Evolutionary conservation across 2,797 vertebrate species (phyloP).

Genomic region (Propithecus perrieri): DNA sequence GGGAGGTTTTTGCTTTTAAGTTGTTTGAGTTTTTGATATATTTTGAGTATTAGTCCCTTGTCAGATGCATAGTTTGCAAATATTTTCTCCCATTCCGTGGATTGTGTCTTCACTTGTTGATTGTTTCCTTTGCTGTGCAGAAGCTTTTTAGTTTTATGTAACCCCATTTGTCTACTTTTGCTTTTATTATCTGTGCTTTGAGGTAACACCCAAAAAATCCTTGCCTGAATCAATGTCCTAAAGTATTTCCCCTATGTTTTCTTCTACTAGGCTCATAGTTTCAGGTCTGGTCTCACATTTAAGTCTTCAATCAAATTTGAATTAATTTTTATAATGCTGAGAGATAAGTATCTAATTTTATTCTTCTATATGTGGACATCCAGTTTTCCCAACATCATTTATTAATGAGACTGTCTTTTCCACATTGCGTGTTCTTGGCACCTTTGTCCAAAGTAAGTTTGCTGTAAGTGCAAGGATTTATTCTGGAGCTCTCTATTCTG

Average conservation of each 20-base stretch:
- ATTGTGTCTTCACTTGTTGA: background rate
- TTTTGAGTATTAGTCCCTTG: background rate
- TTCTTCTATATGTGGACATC: background rate
- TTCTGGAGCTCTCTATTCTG: background rate
- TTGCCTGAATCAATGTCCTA: background rate
- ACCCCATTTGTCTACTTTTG: background rate
- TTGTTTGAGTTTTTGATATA: background rate
- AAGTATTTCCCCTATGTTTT: background rate
- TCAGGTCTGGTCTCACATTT: background rate
- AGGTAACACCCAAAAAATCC: background rate
- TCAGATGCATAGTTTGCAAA: background rate
- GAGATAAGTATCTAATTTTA: background rate
- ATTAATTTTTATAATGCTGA: background rate
- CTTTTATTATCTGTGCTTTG: background rate
- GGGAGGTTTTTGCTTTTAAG: background rate
- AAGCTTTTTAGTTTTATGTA: background rate
- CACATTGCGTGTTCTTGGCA: background rate
- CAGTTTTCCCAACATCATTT: background rate
- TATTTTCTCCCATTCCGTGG: background rate
- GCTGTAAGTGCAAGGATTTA: background rate
- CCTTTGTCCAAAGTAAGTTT: background rate
- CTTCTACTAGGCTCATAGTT: background rate
- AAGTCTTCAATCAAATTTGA: background rate
- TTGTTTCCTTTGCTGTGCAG: background rate
- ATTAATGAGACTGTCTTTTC: background rate